Percentiles rank a stretch among this genome's conserved stretches.
Conservation (phyloP, 2,888 invertebrate genomes). For the Eupithecia subumbrata region DNA sequence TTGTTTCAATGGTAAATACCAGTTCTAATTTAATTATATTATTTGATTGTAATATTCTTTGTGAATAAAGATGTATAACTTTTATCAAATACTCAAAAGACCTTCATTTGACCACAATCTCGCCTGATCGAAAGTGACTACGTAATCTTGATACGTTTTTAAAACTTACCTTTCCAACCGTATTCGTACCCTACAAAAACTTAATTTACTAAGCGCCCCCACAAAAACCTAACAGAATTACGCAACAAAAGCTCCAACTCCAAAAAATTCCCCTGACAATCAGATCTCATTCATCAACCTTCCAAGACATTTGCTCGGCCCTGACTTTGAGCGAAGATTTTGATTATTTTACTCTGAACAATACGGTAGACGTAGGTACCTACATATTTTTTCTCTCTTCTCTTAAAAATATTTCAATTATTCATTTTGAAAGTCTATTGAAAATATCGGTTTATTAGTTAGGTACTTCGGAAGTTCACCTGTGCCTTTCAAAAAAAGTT, state of each 20-base stretch:
- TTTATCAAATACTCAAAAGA: neutral
- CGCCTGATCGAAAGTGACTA: neutral
- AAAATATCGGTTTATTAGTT: too few species aligned
- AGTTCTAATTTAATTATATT: too few species aligned
- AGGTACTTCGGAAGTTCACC: too few species aligned
- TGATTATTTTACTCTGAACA: neutral
- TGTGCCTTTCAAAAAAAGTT: too few species aligned
- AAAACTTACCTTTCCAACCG: neutral
- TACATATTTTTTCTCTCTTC: too few species aligned
- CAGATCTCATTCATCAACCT: slow-evolving; percentile 18
- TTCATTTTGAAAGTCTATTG: too few species aligned
- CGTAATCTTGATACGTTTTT: neutral
- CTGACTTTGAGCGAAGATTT: neutral
- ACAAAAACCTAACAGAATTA: slow-evolving; percentile 10
- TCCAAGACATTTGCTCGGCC: slow-evolving; percentile 25
- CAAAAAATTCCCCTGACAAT: slow-evolving; percentile 12
- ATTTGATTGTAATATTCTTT: too few species aligned
- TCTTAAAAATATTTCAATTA: too few species aligned
- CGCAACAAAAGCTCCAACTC: slow-evolving; percentile 13
- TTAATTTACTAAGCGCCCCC: slow-evolving; percentile 10
- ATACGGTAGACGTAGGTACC: neutral
- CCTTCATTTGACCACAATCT: neutral
- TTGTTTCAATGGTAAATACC: too few species aligned
- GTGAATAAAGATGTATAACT: too few species aligned
- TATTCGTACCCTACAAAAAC: slow-evolving; percentile 8